Conservation (phyloP, 2,888 invertebrate species). For the Pachliopta kotzebuea region DNA sequence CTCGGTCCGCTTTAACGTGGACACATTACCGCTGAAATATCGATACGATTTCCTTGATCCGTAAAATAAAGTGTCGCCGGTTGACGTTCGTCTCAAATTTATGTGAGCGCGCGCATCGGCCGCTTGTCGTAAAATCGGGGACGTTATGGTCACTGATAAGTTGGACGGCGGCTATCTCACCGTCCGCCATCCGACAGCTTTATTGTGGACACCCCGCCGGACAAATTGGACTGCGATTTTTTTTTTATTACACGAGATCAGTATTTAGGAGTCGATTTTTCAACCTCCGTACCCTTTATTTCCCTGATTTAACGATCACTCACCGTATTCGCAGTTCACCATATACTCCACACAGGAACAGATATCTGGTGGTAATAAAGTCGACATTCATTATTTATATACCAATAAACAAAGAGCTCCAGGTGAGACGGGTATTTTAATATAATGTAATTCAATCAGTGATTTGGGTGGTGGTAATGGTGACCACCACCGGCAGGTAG, state of each 20-base stretch:
- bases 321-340: not conserved
- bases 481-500: too few species aligned
- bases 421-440: too few species aligned
- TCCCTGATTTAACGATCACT: constrained; percentile 5
- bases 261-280: constrained; percentile 33
- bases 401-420: too few species aligned
- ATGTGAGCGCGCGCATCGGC: constrained; percentile 62
- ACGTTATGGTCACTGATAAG: constrained; percentile 76
- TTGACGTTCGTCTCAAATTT: constrained; percentile 73
- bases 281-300: constrained; percentile 17
- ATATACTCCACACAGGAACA: too few species aligned
- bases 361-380: too few species aligned
- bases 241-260: constrained; percentile 31
- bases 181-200: constrained; percentile 66
- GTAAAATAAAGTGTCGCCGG: constrained; percentile 71
- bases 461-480: too few species aligned
- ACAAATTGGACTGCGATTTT: constrained; percentile 54
- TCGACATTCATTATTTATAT: too few species aligned
- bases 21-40: constrained; percentile 76
- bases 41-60: constrained; percentile 77
- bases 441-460: too few species aligned
- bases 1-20: constrained; percentile 62
- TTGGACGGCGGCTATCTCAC: constrained; percentile 60
- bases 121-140: constrained; percentile 76
- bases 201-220: constrained; percentile 73